Evolutionary conservation across 2,113 vertebrate genomes (phyloP).

Genomic region (Eulacestoma nigropectus): DNA sequence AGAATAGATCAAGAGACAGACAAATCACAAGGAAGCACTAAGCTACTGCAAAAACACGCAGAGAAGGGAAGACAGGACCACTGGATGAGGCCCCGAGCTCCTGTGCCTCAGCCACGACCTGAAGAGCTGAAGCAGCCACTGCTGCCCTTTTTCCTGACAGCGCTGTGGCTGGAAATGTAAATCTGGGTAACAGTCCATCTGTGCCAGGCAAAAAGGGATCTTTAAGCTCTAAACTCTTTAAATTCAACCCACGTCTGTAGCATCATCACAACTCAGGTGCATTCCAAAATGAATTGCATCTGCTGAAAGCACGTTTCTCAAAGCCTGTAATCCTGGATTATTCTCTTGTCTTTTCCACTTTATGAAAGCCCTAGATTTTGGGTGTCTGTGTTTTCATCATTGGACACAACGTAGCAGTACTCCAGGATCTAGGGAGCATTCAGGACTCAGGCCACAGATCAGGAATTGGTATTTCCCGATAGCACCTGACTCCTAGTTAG

Average conservation of each 20-base stretch:
- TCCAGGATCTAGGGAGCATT: not conserved
- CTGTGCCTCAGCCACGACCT: accelerated
- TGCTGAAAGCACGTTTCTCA: not conserved
- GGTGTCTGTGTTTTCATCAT: not conserved
- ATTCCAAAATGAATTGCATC: not conserved
- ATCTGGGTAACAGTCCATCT: not conserved
- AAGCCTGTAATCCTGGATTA: not conserved
- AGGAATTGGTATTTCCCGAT: not conserved
- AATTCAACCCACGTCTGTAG: not conserved
- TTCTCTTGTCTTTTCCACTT: not conserved
- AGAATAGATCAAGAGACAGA: not conserved
- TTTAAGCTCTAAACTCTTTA: not conserved
- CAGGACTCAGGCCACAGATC: not conserved
- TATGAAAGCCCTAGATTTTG: not conserved
- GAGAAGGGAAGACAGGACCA: not conserved
- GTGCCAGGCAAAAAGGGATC: not conserved
- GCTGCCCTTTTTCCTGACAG: not conserved
- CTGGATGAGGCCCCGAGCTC: not conserved
- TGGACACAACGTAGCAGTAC: not conserved
- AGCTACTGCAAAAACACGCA: not conserved
- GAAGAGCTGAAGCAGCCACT: not conserved
- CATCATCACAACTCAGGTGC: not conserved
- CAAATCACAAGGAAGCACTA: not conserved
- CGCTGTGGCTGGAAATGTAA: accelerated
- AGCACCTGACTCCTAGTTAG: not conserved